Conservation (phyloP, 2,888 invertebrate genomes). For the Thymelicus lineola region DNA sequence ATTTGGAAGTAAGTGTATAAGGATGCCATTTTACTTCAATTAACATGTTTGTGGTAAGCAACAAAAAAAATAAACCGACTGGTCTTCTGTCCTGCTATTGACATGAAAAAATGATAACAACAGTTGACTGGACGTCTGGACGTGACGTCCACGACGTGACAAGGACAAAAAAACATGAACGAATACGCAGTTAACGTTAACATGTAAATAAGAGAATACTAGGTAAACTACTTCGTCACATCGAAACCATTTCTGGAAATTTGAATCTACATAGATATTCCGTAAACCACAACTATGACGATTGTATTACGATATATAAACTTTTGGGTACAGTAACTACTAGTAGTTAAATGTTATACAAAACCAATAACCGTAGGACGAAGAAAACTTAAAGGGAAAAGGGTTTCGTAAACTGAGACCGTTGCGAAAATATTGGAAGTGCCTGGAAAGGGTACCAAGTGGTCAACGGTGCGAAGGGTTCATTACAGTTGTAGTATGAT, state of each 20-base stretch:
- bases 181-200: background rate
- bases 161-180: background rate
- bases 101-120: no score
- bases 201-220: no score
- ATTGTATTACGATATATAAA: slow-evolving; percentile 13
- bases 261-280: no score
- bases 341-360: slow-evolving; percentile 18
- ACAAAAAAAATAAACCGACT: background rate
- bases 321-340: slow-evolving; percentile 9
- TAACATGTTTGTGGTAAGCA: background rate
- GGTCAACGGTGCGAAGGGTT: no score
- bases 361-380: slow-evolving; percentile 12
- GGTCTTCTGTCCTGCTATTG: background rate
- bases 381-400: slow-evolving; percentile 10
- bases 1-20: no score
- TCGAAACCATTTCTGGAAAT: no score
- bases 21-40: no score
- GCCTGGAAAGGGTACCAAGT: no score
- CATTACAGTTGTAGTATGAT: no score
- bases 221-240: no score
- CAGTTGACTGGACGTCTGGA: background rate
- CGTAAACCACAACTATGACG: background rate
- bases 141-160: background rate
- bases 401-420: slow-evolving; percentile 6
- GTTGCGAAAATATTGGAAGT: no score